phyloP scores from a whole-genome alignment of 37 sponge, comb jelly and placozoan species.

The Dysidea cf. avara region DNA sequence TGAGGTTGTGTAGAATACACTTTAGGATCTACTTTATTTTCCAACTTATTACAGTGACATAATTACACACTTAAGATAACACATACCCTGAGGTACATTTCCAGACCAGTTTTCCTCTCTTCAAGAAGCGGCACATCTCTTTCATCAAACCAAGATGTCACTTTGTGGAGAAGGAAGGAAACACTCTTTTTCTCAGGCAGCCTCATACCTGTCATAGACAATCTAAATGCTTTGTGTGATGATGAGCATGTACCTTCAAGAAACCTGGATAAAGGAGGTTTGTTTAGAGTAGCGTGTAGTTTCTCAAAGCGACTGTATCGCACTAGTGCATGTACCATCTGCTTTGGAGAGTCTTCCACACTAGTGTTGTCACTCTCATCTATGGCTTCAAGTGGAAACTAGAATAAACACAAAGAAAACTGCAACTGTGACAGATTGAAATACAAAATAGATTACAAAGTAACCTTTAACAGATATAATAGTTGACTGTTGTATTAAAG shows the following conservation, averaged over 20 bases:
- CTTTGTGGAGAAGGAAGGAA: slow-evolving; percentile 28
- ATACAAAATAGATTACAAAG: too few relatives aligned
- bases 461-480: too few relatives aligned
- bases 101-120: slow-evolving; percentile 58
- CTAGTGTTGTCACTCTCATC: slow-evolving; percentile 5
- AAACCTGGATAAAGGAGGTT: background rate
- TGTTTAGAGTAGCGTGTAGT: slow-evolving; percentile 17
- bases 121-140: slow-evolving; percentile 25
- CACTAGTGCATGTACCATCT: slow-evolving; percentile 44
- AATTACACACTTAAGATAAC: background rate
- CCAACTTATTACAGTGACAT: background rate
- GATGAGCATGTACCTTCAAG: slow-evolving; percentile 17
- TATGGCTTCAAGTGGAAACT: background rate
- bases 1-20: background rate
- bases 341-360: background rate
- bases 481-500: too few relatives aligned
- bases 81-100: slow-evolving; percentile 61
- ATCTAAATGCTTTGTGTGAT: background rate
- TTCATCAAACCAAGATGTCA: slow-evolving; percentile 41
- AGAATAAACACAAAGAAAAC: too few relatives aligned
- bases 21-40: background rate
- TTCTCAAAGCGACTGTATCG: slow-evolving; percentile 62
- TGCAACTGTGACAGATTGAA: too few relatives aligned
- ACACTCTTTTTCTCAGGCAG: slow-evolving; percentile 43
- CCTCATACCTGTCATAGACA: slow-evolving; percentile 24